These are phyloP conservation scores for Phyllopteryx taeniolatus DNA, from an alignment of 2,113 vertebrate species.

Conservation along the genomic window DNA sequence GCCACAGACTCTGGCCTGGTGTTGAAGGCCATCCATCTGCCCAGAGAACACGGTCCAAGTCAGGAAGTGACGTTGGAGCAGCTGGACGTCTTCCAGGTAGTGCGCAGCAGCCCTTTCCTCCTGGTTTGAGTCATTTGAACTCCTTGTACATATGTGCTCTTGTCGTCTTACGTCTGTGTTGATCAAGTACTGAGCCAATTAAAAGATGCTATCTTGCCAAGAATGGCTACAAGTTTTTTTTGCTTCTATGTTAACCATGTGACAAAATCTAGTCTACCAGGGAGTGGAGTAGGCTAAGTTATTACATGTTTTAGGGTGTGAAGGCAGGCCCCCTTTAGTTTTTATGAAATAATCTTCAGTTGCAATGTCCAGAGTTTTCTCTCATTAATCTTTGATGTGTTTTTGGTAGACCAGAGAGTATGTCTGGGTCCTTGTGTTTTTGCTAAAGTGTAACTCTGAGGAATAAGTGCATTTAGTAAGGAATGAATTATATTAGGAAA, in stretches of 20 bases:
- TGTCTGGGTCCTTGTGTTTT: no score
- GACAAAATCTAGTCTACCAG: not conserved
- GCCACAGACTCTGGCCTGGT: constrained; percentile 75
- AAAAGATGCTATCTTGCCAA: not conserved
- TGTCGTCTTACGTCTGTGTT: not conserved
- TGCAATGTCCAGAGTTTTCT: no score
- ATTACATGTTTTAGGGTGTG: no score
- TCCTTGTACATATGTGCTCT: not conserved
- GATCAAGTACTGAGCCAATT: not conserved
- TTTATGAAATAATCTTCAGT: no score
- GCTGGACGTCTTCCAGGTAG: constrained; percentile 78
- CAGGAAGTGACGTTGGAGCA: constrained; percentile 79
- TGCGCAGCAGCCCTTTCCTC: not conserved
- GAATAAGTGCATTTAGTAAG: no score
- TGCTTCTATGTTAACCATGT: not conserved
- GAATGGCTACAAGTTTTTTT: not conserved
- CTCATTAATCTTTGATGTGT: no score
- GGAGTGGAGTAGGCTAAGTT: no score
- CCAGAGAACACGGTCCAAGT: constrained; percentile 58
- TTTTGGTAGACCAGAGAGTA: no score
- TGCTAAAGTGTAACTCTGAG: no score
- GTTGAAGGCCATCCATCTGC: constrained; percentile 75
- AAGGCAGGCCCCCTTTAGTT: no score
- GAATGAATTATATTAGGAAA: not conserved
- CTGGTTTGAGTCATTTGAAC: not conserved